phyloP scores from a whole-genome alignment of 2,888 invertebrate species.

The Tuta absoluta region DNA sequence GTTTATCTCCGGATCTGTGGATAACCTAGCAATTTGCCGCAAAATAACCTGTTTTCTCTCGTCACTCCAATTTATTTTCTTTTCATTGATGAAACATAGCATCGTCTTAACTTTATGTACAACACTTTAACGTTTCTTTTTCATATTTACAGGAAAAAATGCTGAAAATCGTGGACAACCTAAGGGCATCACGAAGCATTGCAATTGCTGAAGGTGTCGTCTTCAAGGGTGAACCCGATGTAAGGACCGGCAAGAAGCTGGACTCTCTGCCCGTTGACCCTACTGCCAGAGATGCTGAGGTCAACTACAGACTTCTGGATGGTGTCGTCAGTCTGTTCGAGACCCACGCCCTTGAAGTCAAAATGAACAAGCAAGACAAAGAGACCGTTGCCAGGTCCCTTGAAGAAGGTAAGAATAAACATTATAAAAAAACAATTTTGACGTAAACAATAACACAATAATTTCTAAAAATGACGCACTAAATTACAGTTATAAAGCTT shows the following conservation, averaged over 20 bases:
- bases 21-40: slow-evolving; percentile 23
- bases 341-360: slow-evolving; percentile 90
- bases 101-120: background rate
- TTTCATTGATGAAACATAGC: background rate
- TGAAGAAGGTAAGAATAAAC: slow-evolving; percentile 85
- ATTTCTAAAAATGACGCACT: background rate
- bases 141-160: slow-evolving; percentile 83
- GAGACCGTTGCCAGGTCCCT: slow-evolving; percentile 88
- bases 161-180: slow-evolving; percentile 84
- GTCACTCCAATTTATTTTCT: background rate
- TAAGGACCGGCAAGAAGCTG: slow-evolving; percentile 79
- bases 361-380: slow-evolving; percentile 87
- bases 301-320: slow-evolving; percentile 87
- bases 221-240: slow-evolving; percentile 77
- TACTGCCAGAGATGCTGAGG: slow-evolving; percentile 86
- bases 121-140: slow-evolving; percentile 38
- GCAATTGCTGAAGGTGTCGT: slow-evolving; percentile 84
- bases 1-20: slow-evolving; percentile 16
- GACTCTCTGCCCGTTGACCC: slow-evolving; percentile 87
- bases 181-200: slow-evolving; percentile 68
- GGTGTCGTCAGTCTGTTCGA: slow-evolving; percentile 88
- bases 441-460: background rate
- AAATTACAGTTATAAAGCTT: background rate
- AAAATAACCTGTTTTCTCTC: background rate
- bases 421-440: background rate